Base-by-base conservation (phyloP, 92 coral and sea anemone genomes). In the Porites lobata region DNA sequence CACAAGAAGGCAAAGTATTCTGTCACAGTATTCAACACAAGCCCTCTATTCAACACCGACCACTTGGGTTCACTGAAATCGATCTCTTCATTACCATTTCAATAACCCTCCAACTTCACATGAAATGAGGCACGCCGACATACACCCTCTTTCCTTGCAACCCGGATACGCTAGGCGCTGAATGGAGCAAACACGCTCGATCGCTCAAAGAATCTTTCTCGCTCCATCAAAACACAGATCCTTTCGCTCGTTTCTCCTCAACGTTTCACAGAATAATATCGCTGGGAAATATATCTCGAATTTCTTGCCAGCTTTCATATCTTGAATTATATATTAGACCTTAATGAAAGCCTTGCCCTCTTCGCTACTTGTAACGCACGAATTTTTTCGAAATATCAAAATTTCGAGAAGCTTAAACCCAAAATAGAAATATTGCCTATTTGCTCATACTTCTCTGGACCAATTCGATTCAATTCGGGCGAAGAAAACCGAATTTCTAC, bases 291-390 rank as follows among this genome's bases (percentile, higher is more conserved):
- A 81, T 83, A 77, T 93, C 91, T 95, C 93, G 92, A 78, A 82
- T 95, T 93, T 93, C 98, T 95, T 82, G 92, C 93, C 94, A 93
- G 91, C 94, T 91, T 95, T 81, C 89, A 77, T 86, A 93, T 88
- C 91, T 93, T 95, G 98, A 95, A 95, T 95, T 93, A 95, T 95
- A 95, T 73, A 95, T 95, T 94, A 94, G 93, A 72, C 89, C 89
- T 56, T 21, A 18, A 67, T 72, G 64, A 85, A 72, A 80, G 64
- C 59, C 59, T 83, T 73, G 87, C 80, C 87, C 80, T 83, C 87
- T 83, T 83, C 80, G 79, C 61, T 79, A 81, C 85, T 79, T 80
- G 24, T 54, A 68, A 69, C 77, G 76, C 77, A 81, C 65, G 86
- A 52, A 82, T 82, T 82, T 76, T 38, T 57, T 29, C 19, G n/a